Evolutionary conservation across 64 coral and sea anemone genomes (phyloP).

Genomic region (Montipora foliosa): DNA sequence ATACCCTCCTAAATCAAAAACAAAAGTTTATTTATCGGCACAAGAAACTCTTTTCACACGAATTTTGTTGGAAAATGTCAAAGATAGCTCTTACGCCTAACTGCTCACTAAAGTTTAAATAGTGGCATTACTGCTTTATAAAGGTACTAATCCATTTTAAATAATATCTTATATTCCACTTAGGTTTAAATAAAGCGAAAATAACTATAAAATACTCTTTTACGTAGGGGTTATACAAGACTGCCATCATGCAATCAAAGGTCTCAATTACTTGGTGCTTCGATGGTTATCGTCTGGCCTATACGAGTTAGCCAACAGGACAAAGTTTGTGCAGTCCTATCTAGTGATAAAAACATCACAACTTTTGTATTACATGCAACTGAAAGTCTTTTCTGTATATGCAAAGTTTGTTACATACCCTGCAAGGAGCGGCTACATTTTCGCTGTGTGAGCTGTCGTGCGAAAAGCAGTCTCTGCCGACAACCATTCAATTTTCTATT

Average conservation of each 20-base stretch:
- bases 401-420: not conserved
- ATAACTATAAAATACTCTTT: too few relatives aligned
- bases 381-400: not conserved
- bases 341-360: not conserved
- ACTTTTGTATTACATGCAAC: constrained; percentile 5
- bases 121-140: not conserved
- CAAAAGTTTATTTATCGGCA: not conserved
- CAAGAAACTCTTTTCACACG: constrained; percentile 19
- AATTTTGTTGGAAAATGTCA: not conserved
- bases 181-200: constrained; percentile 6
- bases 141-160: not conserved
- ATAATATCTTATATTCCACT: not conserved
- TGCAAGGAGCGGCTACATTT: not conserved
- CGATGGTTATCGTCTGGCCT: too few relatives aligned
- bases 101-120: not conserved
- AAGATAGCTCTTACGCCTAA: not conserved
- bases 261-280: not conserved
- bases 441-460: too few relatives aligned
- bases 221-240: not conserved
- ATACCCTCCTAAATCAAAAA: not conserved
- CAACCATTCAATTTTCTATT: too few relatives aligned
- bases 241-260: not conserved
- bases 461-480: too few relatives aligned
- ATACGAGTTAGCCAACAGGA: too few relatives aligned
- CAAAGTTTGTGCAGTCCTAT: too few relatives aligned